Evolutionary conservation across 2,888 invertebrate genomes (phyloP).

Genomic region (Allacma fusca): DNA sequence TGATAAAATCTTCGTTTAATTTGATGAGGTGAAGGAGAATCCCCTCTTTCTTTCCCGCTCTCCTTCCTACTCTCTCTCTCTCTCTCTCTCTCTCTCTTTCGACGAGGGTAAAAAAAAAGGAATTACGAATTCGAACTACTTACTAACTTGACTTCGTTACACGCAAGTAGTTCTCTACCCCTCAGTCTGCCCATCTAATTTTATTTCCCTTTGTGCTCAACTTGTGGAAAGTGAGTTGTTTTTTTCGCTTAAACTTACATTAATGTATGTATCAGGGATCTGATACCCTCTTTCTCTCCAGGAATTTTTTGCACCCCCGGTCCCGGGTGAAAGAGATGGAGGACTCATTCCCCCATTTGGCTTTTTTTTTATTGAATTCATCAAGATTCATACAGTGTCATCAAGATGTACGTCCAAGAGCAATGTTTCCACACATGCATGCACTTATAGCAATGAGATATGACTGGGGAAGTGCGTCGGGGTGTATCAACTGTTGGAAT

Average conservation of each 20-base stretch:
- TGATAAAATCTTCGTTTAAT: conserved; percentile 42
- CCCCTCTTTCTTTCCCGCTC: conserved; percentile 18
- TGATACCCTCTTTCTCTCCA: background rate
- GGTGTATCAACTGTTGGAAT: too few relatives aligned
- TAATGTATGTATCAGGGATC: conserved; percentile 10
- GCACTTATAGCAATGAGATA: too few relatives aligned
- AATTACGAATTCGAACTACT: conserved; percentile 37
- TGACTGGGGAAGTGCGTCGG: too few relatives aligned
- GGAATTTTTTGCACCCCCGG: background rate
- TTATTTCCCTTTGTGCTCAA: conserved; percentile 41
- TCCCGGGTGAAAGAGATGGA: background rate
- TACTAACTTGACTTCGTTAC: conserved; percentile 33
- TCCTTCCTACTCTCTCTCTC: background rate
- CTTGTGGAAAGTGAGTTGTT: conserved; percentile 37
- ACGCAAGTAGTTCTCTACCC: conserved; percentile 8
- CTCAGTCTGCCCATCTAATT: conserved; percentile 42
- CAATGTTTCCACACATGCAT: too few relatives aligned
- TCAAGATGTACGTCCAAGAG: conserved; percentile 3
- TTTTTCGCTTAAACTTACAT: conserved; percentile 31
- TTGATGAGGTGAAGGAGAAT: conserved; percentile 39
- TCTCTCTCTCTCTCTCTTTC: background rate
- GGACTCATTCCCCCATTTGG: background rate
- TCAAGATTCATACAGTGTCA: conserved; percentile 24
- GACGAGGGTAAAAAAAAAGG: conserved; percentile 11
- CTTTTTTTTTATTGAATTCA: conserved; percentile 21